Base-by-base conservation (phyloP, 2,113 vertebrate species). In the Sus scrofa region DNA sequence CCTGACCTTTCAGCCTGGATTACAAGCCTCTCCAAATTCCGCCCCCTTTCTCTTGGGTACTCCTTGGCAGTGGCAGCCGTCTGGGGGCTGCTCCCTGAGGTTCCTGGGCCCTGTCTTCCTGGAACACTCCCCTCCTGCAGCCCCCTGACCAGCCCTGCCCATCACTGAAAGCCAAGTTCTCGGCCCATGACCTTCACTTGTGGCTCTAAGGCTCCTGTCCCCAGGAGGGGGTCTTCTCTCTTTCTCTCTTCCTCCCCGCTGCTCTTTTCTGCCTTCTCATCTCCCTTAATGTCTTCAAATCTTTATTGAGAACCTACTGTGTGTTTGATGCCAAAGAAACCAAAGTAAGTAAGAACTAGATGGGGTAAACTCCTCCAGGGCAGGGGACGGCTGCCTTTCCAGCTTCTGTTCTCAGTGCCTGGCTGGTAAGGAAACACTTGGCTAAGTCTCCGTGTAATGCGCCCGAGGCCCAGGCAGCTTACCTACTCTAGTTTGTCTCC, bases 381-480 rank as follows among this genome's bases (percentile, higher is more conserved):
- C 20, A 24, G 56, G 34, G 26, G 3, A 12, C 0, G 0, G 54
- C 62, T n/a, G 2, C 65, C 27, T 16, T 62, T 78, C 50, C 30
- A 2, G 1, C 24, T 22, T 54, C 18, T 15, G 3, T 7, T 27
- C 60, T 60, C 22, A 7, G 16, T 0, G 58, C 50, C 30, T 37
- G 10, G 60, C 22, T 7, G 12, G 19, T 1, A n/a, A 3, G 6
- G 1, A 67, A n/a, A 16, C 77, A 3, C 1, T 2, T 2, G 16
- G 15, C 16, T 58, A 5, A 12, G 12, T 16, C 11, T 68, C 62
- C 65, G 54, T 60, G 27, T 22, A 9, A 7, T 4, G 60, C 50
- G 27, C 71, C 44, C 65, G 50, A 30, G n/a, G 32, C 18, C 12
- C 52, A 30, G 62, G 34, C 2, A 67, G 56, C n/a, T 71, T 20